Evolutionary conservation across 1,140 invertebrate genomes (phyloP).

Genomic region (Drosophila tani): DNA sequence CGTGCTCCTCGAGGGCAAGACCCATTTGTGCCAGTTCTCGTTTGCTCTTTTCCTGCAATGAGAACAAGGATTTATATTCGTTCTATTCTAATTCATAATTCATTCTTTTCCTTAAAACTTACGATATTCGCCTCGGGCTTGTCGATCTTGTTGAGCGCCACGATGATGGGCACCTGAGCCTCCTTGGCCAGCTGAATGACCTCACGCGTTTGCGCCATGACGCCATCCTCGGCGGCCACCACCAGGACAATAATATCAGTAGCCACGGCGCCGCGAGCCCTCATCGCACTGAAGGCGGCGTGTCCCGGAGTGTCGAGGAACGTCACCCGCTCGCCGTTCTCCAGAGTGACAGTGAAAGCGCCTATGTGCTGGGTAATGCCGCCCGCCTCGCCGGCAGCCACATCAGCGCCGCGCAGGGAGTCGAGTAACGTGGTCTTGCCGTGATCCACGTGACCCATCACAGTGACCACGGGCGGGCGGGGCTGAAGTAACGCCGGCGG

Average conservation of each 20-base stretch:
- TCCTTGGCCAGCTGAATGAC: conserved; percentile 91
- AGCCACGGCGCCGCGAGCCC: conserved; percentile 94
- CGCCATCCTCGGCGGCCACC: conserved; percentile 99
- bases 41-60: conserved; percentile 90
- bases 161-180: conserved; percentile 96
- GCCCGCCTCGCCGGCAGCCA: conserved; percentile 97
- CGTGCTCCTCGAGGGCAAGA: conserved; percentile 93
- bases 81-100: no score
- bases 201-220: conserved; percentile 98
- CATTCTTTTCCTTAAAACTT: conserved; percentile 80
- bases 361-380: conserved; percentile 99
- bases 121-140: conserved; percentile 94
- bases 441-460: conserved; percentile 99
- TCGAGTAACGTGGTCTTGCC: conserved; percentile 99
- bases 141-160: conserved; percentile 99
- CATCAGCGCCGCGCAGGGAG: conserved; percentile 92
- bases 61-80: no score
- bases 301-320: conserved; percentile 99
- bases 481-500: conserved; percentile 87
- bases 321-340: conserved; percentile 92
- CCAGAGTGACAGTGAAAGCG: conserved; percentile 94
- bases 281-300: conserved; percentile 97
- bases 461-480: conserved; percentile 96
- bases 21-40: conserved; percentile 91
- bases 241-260: conserved; percentile 99